Evolutionary conservation across 2,888 invertebrate genomes (phyloP).

Genomic region (Chydorus sphaericus): DNA sequence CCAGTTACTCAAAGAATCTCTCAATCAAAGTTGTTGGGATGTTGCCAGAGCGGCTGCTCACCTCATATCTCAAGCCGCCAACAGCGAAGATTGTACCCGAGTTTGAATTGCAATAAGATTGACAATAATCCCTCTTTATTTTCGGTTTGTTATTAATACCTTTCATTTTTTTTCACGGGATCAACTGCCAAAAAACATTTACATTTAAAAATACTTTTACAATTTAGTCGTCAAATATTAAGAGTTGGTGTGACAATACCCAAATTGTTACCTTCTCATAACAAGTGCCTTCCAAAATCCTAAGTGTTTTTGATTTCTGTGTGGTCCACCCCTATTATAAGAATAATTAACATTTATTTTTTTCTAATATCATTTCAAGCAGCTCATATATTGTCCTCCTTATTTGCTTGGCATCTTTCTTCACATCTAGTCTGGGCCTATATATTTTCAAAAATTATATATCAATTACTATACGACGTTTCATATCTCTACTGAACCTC

Average conservation of each 20-base stretch:
- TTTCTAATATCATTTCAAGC: neutral
- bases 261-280: neutral
- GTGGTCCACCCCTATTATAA: too few species aligned
- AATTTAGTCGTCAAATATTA: neutral
- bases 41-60: constrained; percentile 48
- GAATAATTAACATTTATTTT: neutral
- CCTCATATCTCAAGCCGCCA: constrained; percentile 30
- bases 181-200: neutral
- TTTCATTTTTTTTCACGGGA: neutral
- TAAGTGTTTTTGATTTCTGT: too few species aligned
- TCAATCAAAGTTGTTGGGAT: constrained; percentile 48
- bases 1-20: constrained; percentile 29
- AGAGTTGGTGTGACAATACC: neutral
- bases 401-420: neutral
- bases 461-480: too few species aligned
- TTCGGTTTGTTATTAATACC: neutral
- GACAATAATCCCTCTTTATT: neutral
- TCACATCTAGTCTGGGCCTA: too few species aligned
- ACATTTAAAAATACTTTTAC: neutral
- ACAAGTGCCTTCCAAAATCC: constrained; percentile 1
- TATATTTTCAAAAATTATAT: too few species aligned
- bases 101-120: neutral
- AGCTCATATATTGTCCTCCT: neutral
- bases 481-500: neutral
- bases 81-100: constrained; percentile 8